These are phyloP conservation scores for Noturus placidus DNA, from an alignment of 2,113 vertebrate genomes.

Conservation along the genomic window DNA sequence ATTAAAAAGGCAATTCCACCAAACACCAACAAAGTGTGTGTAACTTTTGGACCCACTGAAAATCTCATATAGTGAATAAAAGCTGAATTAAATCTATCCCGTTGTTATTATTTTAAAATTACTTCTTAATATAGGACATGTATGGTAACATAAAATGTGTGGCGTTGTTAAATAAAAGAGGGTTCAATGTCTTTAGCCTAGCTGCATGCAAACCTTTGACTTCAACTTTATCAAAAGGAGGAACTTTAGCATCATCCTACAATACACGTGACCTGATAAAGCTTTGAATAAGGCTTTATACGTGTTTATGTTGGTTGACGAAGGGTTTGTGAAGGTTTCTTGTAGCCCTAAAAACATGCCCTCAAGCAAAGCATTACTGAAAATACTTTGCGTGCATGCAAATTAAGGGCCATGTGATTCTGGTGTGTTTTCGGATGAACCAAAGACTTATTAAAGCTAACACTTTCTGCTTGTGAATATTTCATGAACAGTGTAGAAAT, in stretches of 20 bases:
- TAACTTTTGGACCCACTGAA: not conserved
- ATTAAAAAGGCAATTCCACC: not conserved
- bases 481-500: not conserved
- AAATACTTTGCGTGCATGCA: not conserved
- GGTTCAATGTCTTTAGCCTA: not conserved
- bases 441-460: not conserved
- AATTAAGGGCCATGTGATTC: constrained; percentile 3
- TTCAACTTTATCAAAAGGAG: not conserved
- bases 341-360: not conserved
- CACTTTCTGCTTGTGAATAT: not conserved
- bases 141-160: not conserved
- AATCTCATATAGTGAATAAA: not conserved
- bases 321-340: not conserved
- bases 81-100: not conserved
- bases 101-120: not conserved
- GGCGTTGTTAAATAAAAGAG: not conserved
- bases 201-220: not conserved
- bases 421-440: not conserved
- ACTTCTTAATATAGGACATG: not conserved
- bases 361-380: not conserved
- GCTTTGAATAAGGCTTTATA: not conserved
- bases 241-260: not conserved
- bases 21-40: not conserved
- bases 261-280: too few species aligned
- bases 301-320: not conserved